Percentiles rank a stretch among this genome's conserved stretches.
Evolutionary conservation across 2,113 vertebrate species (phyloP).

Genomic region (Fulica atra): DNA sequence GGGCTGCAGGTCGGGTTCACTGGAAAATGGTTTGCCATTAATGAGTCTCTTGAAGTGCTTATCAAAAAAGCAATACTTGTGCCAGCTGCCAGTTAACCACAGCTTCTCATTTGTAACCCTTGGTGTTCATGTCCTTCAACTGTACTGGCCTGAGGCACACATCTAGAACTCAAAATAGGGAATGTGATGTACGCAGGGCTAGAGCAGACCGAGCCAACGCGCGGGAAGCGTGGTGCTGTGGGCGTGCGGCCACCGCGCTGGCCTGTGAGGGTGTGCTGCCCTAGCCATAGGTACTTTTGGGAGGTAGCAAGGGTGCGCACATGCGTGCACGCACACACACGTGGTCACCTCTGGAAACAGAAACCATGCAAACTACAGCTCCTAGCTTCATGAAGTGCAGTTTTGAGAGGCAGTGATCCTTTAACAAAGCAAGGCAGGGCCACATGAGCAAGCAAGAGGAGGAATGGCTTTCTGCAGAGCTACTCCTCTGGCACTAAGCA

Average conservation of each 20-base stretch:
- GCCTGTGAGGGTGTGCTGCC: neutral
- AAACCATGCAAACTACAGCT: neutral
- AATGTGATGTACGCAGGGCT: neutral
- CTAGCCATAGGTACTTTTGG: fast-evolving
- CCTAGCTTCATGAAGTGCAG: neutral
- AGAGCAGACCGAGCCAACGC: fast-evolving
- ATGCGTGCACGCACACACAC: neutral
- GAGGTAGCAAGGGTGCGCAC: neutral
- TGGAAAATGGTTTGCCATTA: neutral
- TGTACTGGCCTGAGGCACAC: neutral
- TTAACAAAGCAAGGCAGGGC: neutral
- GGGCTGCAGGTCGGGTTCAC: neutral
- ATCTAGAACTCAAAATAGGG: neutral
- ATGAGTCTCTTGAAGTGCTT: neutral
- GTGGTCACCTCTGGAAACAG: neutral
- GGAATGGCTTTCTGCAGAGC: neutral
- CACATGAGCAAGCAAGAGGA: neutral
- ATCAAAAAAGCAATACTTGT: neutral
- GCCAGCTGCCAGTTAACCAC: neutral
- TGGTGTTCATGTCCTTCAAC: neutral
- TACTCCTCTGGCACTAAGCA: neutral
- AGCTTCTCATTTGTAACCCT: neutral
- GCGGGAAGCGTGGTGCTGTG: fast-evolving
- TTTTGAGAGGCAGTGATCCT: neutral
- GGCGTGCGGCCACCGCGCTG: fast-evolving